These are phyloP conservation scores for Diplodus puntazzo DNA, from an alignment of 2,797 vertebrate species.

Conservation along the genomic window DNA sequence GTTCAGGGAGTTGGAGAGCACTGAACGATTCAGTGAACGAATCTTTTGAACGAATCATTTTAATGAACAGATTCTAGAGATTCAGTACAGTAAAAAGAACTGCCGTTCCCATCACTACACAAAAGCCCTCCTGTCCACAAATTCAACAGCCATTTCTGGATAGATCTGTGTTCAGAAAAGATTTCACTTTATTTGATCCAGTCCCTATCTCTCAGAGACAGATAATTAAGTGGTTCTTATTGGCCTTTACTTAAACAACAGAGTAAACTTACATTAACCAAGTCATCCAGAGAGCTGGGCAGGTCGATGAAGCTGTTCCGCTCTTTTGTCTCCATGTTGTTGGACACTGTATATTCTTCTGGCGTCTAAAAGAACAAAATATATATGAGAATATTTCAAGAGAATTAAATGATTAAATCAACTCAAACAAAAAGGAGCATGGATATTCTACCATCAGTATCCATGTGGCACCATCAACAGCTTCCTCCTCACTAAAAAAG, in stretches of 20 bases:
- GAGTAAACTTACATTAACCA: constrained; percentile 17
- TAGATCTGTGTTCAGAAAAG: constrained; percentile 26
- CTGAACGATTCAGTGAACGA: too few species aligned
- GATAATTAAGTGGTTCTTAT: neutral
- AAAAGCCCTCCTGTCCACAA: constrained; percentile 26
- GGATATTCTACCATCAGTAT: constrained; percentile 22
- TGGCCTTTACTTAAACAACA: neutral
- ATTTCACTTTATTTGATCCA: neutral
- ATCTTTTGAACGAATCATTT: too few species aligned
- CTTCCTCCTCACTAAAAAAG: constrained; percentile 23
- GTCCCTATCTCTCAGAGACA: neutral
- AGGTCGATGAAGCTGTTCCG: neutral
- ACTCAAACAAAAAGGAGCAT: neutral
- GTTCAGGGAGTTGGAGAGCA: too few species aligned
- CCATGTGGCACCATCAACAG: neutral
- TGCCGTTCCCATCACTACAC: too few species aligned
- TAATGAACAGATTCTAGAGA: too few species aligned
- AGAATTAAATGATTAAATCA: neutral
- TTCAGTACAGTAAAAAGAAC: too few species aligned
- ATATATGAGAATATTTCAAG: neutral
- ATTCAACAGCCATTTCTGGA: constrained; percentile 6
- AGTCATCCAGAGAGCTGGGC: constrained; percentile 21
- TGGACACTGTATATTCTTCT: constrained; percentile 25
- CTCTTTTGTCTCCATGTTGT: neutral
- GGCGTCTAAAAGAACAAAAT: constrained; percentile 15